Evolutionary conservation across 2,888 invertebrate species (phyloP), one percentile per base, ranked within the genome.

Genomic region (Lobophora halterata): DNA sequence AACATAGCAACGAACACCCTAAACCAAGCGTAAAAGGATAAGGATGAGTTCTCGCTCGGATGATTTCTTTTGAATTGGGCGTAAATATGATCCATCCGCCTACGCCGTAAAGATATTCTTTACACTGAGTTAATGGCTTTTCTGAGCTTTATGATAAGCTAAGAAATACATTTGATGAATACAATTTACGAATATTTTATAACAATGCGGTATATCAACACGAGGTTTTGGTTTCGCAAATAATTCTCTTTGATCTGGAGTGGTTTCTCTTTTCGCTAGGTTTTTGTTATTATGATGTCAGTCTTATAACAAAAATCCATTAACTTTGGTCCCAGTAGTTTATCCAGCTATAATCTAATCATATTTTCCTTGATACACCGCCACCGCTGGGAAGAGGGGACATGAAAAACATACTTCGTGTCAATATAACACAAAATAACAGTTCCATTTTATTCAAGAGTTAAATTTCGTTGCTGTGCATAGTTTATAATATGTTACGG

Each of bases 11-110:
- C 49, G 45, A 49, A 57, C 50, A 56, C 47, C 63, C 57, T 58
- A 65, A 58, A 65, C 58, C 58, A 48, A 61, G 51, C 60, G 65
- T 67, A 66, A 71, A 70, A 62, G 65, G 69, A 66, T 72, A 69
- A 67, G 55, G 61, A 68, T 68, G 61, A 58, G 70, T 71, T 65
- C 57, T 58, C 65, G 65, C 56, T 52, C 61, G 61, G 49, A 52
- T 67, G 62, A 60, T 57, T 69, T 65, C 69, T 60, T 65, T 71
- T 64, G 61, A 66, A 69, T 65, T 59, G 63, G 56, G 60, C 52
- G 60, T 68, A 61, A 63, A 67, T 65, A 61, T 58, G 60, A 61
- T 56, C 57, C 53, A 46, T 49, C 42, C 57, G 53, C 62, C 61
- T 51, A 65, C 63, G 48, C 53, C 36, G 47, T 58, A 59, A 65